Conservation (phyloP, 2,888 invertebrate genomes). For the Cephus pulcher region DNA sequence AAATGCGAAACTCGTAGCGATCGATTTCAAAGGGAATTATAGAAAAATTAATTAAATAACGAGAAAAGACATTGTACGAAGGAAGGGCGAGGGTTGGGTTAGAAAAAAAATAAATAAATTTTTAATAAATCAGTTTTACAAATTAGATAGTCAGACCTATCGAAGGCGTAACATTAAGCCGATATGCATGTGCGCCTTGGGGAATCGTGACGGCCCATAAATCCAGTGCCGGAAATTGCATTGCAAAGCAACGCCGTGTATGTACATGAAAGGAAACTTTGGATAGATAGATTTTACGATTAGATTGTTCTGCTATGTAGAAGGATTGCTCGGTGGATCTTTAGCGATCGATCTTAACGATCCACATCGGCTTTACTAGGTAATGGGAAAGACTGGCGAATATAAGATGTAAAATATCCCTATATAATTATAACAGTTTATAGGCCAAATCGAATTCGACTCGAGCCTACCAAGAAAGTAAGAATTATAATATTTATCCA, state of each 20-base stretch:
- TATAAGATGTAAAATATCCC: not conserved
- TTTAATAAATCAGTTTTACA: not conserved
- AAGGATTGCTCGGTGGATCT: not conserved
- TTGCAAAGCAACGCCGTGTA: not conserved
- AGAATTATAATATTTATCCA: not conserved
- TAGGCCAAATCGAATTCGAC: not conserved
- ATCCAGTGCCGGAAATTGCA: conserved; percentile 2
- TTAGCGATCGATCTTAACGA: not conserved
- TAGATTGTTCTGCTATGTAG: not conserved
- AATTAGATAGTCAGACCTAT: not conserved
- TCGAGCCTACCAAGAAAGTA: not conserved
- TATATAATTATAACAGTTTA: not conserved
- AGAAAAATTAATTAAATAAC: not conserved
- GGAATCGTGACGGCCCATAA: conserved; percentile 3
- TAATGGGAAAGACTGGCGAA: not conserved
- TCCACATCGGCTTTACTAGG: not conserved
- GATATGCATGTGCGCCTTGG: not conserved
- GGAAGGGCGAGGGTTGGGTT: not conserved
- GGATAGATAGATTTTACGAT: not conserved
- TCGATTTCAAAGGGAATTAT: not conserved
- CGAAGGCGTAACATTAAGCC: not conserved
- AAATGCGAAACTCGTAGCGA: not conserved
- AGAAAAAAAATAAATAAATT: not conserved
- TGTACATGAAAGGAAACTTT: not conserved
- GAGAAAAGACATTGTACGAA: not conserved